A percentile compares a stretch with the other conserved stretches of the same genome.
Conservation (phyloP, 1,140 invertebrate genomes). For the Zaprionus davidi region DNA sequence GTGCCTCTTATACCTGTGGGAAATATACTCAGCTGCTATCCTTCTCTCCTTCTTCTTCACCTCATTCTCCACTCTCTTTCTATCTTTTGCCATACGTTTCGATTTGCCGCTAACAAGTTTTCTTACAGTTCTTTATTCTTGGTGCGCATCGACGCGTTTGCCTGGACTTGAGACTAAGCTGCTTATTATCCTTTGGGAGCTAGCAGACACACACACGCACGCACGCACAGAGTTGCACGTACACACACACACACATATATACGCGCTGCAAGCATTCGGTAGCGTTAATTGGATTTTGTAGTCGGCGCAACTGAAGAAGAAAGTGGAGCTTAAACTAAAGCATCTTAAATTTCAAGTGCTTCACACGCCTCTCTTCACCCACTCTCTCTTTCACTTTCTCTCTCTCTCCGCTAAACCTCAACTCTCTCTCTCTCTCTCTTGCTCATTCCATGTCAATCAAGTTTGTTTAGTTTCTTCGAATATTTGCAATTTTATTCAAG, state of each 20-base stretch:
- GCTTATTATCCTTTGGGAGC: slow-evolving; percentile 71
- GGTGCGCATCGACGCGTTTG: slow-evolving; percentile 35
- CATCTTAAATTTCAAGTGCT: slow-evolving; percentile 32
- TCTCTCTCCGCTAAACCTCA: not conserved
- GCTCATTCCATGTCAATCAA: not conserved
- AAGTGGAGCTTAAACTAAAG: slow-evolving; percentile 25
- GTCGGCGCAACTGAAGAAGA: slow-evolving; percentile 25
- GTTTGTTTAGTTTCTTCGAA: not conserved
- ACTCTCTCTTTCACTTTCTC: slow-evolving; percentile 3
- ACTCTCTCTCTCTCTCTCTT: not conserved
- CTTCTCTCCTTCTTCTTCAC: slow-evolving; percentile 4
- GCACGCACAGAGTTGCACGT: not conserved
- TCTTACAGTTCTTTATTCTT: slow-evolving; percentile 51
- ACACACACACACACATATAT: not conserved
- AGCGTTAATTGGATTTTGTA: slow-evolving; percentile 69
- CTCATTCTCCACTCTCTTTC: slow-evolving; percentile 15
- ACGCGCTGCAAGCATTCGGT: slow-evolving; percentile 18
- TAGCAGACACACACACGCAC: slow-evolving; percentile 8
- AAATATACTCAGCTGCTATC: slow-evolving; percentile 58
- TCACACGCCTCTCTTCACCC: not conserved
- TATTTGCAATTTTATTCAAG: not conserved
- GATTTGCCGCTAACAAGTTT: slow-evolving; percentile 76
- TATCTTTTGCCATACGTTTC: slow-evolving; percentile 33
- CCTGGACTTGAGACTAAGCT: slow-evolving; percentile 62
- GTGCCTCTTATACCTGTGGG: slow-evolving; percentile 60